Conservation (phyloP, 1,140 invertebrate genomes). For the Rhopalosiphum maidis region DNA sequence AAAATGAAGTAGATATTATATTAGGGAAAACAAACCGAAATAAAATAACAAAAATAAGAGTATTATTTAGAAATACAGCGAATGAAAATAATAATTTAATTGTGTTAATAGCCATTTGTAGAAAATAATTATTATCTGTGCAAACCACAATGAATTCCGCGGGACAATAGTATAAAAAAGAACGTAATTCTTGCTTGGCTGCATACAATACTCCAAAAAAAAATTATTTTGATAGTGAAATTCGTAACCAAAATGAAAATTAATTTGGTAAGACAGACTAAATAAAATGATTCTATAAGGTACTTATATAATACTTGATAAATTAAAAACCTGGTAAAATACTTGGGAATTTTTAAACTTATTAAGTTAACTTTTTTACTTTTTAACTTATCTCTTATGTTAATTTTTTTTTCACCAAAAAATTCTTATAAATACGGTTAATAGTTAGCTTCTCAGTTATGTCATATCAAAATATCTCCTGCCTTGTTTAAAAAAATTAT, state of each 20-base stretch:
- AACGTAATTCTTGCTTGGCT: neutral
- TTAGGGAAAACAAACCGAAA: neutral
- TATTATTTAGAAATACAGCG: neutral
- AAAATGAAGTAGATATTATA: neutral
- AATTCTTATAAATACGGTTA: neutral
- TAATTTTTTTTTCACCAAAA: neutral
- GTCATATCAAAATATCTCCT: neutral
- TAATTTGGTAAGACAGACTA: neutral
- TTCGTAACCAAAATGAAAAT: neutral
- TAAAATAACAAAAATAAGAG: neutral
- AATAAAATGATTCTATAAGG: neutral
- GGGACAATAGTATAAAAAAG: neutral
- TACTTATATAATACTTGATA: neutral
- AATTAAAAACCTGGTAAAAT: neutral
- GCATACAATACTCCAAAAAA: neutral
- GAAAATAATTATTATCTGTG: neutral
- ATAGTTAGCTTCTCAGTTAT: neutral
- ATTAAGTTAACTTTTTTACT: too few species aligned
- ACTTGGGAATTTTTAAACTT: neutral
- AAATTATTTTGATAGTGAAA: neutral
- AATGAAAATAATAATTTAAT: slow-evolving; percentile 4
- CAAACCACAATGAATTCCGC: neutral
- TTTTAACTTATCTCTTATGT: too few species aligned
- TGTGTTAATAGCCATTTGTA: neutral
- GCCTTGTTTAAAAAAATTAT: neutral